A percentile compares a stretch with the other conserved stretches of the same genome.
Conservation (phyloP, 2,113 vertebrate genomes). For the Egretta garzetta region DNA sequence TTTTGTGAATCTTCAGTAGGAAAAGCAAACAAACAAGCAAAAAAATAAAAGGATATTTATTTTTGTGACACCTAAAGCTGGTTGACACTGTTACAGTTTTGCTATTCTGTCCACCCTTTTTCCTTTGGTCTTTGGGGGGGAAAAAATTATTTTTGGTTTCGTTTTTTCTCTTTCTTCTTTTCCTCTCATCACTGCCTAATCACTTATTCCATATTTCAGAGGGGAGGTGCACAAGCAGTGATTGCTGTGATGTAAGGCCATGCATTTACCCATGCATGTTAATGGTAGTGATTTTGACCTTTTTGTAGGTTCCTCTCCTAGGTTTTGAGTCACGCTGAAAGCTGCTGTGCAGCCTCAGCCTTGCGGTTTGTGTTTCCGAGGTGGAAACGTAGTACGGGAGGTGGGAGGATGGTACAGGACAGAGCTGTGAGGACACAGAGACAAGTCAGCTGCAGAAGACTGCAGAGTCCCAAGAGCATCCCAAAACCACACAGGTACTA, state of each 20-base stretch:
- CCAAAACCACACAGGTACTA: background rate
- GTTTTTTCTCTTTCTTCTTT: background rate
- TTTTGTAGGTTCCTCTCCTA: background rate
- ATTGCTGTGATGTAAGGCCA: background rate
- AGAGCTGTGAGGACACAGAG: background rate
- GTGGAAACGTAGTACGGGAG: background rate
- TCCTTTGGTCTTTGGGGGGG: rapidly evolving
- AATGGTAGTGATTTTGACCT: background rate
- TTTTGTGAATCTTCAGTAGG: background rate
- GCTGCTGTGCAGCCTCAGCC: background rate
- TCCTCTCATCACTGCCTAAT: background rate
- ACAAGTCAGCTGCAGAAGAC: background rate
- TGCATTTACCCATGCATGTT: background rate
- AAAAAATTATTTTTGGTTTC: too few species aligned
- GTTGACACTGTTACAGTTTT: background rate
- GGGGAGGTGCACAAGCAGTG: background rate
- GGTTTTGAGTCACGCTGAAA: background rate
- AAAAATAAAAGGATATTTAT: background rate
- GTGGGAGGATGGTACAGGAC: background rate
- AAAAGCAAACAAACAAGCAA: background rate
- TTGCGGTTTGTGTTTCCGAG: background rate
- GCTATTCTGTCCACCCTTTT: rapidly evolving
- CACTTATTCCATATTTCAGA: background rate
- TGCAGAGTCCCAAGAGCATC: background rate
- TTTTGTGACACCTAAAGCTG: background rate